Evolutionary conservation across 2,888 invertebrate genomes (phyloP), one percentile per base, ranked within the genome.

Genomic region (Cerceris rybyensis): DNA sequence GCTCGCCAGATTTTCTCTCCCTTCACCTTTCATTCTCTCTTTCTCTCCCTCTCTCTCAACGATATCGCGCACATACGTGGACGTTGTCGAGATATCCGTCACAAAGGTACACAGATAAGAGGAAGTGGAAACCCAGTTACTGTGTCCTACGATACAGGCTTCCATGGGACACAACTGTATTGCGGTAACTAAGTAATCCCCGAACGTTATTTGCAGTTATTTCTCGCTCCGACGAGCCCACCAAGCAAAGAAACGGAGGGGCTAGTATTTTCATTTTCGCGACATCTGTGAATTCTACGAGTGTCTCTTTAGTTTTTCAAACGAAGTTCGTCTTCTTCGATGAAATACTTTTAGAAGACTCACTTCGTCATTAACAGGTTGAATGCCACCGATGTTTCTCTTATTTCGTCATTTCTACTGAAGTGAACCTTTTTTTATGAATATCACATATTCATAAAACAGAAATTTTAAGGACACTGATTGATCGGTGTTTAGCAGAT

Each of bases 131-230:
- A 78, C 82, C 72, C 78, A 65, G 85, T 82, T 86, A 86, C 84
- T 76, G 75, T 70, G 70, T 46, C 72, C 71, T 28, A 43, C 78
- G 71, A 69, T 74, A 69, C 63, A 76, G 63, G 52, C 42, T 64
- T 55, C 54, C 46, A 54, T 66, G 16, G 63, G 58, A 61, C 71
- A 86, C 88, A 87, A 89, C 86, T 88, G 87, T 89, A 88, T 88
- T 89, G 90, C 90, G 90, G 91, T 91, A 91, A 91, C 90, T 90
- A 89, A 90, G 90, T 91, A 91, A 91, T 91, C 91, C 90, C 87
- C 90, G 86, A 90, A 90, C 88, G 90, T 91, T 91, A 91, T 91
- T 91, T 89, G 91, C 86, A 89, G 90, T 91, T 91, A 91, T 91
- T 91, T 91, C 84, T 90, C 91, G 91, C 86, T 91, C 86, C 86